A percentile compares a stretch with the other conserved stretches of the same genome.
phyloP scores from a whole-genome alignment of 2,113 vertebrate genomes.

The Tringa solitaria region DNA sequence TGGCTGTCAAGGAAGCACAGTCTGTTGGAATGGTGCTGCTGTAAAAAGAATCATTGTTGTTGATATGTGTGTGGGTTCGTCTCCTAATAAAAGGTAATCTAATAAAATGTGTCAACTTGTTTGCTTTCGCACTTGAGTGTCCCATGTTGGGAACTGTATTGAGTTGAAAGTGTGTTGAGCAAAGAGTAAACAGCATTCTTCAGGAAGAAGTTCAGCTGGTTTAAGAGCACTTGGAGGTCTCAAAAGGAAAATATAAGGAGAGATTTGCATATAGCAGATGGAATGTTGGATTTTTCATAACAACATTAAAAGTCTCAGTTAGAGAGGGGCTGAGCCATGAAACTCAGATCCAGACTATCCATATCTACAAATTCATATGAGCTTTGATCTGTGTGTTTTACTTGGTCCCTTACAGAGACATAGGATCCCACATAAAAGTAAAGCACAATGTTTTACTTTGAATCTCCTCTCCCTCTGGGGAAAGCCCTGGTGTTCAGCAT shows the following conservation, averaged over 20 bases:
- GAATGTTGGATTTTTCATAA: slow-evolving; percentile 22
- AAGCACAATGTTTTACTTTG: neutral
- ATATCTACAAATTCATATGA: neutral
- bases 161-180: neutral
- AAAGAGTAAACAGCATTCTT: slow-evolving; percentile 20
- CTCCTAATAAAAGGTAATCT: neutral
- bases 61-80: neutral
- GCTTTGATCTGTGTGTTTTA: neutral
- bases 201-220: neutral
- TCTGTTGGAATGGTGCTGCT: neutral
- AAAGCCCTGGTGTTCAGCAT: neutral
- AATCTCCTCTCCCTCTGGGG: neutral
- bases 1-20: neutral
- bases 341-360: neutral
- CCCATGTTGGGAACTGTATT: neutral
- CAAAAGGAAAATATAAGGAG: slow-evolving; percentile 9
- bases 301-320: neutral
- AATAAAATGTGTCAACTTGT: slow-evolving; percentile 1
- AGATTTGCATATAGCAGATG: slow-evolving; percentile 1
- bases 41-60: neutral
- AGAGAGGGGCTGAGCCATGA: neutral
- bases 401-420: neutral
- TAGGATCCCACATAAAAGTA: neutral
- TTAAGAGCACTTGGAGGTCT: slow-evolving; percentile 32
- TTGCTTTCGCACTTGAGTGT: neutral